Evolutionary conservation across 1,140 invertebrate species (phyloP), one percentile per base, ranked within the genome.

Genomic region (Ephestia elutella): DNA sequence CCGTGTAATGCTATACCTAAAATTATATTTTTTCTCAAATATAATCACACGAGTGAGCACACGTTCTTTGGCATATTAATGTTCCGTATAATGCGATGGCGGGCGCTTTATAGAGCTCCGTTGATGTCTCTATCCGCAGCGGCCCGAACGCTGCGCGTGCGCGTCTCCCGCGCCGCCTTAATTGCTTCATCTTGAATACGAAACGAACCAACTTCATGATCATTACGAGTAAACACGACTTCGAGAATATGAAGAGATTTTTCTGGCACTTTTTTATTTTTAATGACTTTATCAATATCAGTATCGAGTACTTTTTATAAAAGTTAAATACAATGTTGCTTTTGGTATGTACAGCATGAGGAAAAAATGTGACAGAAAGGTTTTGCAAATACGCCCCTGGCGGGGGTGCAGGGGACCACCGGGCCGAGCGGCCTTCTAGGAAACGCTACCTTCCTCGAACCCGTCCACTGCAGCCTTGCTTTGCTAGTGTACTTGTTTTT

Each of bases 91-190:
- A 53, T 53, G 50, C 20, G 17, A n/a, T 25, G 50, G 66, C 68
- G 64, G 57, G 62, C 59, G 57, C 10, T 10, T 38, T 15, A 44
- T 44, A 44, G 38, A 44, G 38, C 38, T 15, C 38, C 59, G 77
- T 82, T 86, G 82, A 86, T 88, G 81, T 80, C 83, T 86, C 78
- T 83, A 85, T 86, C 75, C 80, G 74, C 78, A 76, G 74, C 81
- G 76, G 61, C 71, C 19, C 54, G 21, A 53, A 68, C 63, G 73
- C 38, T 75, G 79, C 79, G 79, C 79, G 80, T 80, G 83, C 80
- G 72, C 76, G 64, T 60, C 68, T 63, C 68, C 79, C 73, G 74
- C 82, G 80, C 80, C 54, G 76, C 72, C 81, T 84, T 88, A 88
- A 88, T 88, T 86, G 80, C 83, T 86, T 88, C 83, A 88, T 86